Evolutionary conservation across 1,140 invertebrate genomes (phyloP).

Genomic region (Leptopilina boulardi): DNA sequence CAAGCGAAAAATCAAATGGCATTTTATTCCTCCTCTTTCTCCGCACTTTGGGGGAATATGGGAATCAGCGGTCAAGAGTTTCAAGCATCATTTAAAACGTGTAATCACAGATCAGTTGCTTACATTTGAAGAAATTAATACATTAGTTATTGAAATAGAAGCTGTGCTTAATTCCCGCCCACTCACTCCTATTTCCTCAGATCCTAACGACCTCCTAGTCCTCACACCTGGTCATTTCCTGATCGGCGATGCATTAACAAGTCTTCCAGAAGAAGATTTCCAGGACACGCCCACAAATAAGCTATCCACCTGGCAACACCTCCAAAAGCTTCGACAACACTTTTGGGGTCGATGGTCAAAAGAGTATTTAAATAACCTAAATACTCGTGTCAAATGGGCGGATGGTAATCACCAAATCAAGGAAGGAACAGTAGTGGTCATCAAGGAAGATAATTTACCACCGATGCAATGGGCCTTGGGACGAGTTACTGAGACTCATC

Average conservation of each 20-base stretch:
- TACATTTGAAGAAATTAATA: conserved; percentile 58
- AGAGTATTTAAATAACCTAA: conserved; percentile 59
- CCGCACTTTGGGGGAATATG: conserved; percentile 47
- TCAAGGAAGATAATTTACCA: conserved; percentile 64
- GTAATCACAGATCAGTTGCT: conserved; percentile 49
- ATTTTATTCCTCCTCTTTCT: conserved; percentile 32
- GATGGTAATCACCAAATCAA: conserved; percentile 42
- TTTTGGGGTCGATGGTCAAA: conserved; percentile 58
- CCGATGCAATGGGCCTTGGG: conserved; percentile 62
- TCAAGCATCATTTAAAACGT: conserved; percentile 54
- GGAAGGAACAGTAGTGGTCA: conserved; percentile 62
- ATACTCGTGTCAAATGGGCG: conserved; percentile 61
- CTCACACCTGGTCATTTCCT: conserved; percentile 37
- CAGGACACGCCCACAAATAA: background rate
- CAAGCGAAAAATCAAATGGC: conserved; percentile 3
- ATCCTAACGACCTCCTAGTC: conserved; percentile 32
- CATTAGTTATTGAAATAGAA: conserved; percentile 58
- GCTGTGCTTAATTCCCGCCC: conserved; percentile 62
- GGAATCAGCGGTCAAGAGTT: conserved; percentile 52
- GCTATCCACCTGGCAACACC: conserved; percentile 48
- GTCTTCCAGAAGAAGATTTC: conserved; percentile 40
- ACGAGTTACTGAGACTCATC: conserved; percentile 43
- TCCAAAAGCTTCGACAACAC: conserved; percentile 50
- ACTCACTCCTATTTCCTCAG: conserved; percentile 44
- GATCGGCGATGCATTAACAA: conserved; percentile 35